Evolutionary conservation across 2,888 invertebrate genomes (phyloP), one percentile per base, ranked within the genome.

Genomic region (Dinocampus coccinellae): DNA sequence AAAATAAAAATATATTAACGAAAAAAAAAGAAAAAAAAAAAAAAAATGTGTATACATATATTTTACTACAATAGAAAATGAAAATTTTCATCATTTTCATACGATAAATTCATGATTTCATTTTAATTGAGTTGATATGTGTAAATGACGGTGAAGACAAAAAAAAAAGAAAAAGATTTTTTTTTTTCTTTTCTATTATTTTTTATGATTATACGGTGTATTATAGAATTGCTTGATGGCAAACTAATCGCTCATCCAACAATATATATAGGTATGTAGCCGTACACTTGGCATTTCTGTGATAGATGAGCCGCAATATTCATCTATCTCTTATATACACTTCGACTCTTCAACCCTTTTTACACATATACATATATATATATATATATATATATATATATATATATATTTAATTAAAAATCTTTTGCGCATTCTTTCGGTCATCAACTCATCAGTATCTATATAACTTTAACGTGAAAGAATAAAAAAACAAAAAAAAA

Each of bases 351-450:
- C 47, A 47, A 47, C 47, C 47, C 47, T 47, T 47, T 47, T 47
- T 47, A 47, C 47, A 47, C 47, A 16, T 16, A 47, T 16, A 16
- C 13, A 55, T 24, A 4, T 22, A 6, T 22, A 24, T 47, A 26
- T 58, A n/a, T 39, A 6, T 22, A 16, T 20, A 55, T 24, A 4
- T 22, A 6, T 22, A 24, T 47, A 26, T 58, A n/a, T 39, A 6
- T 22, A 24, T 47, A 26, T 58, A 29, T 39, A 57, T 57, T 61
- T 69, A 60, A 69, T 69, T 69, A 69, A 69, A 69, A 69, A 69
- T 69, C 69, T 60, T 52, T 20, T 47, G 58, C 77, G 77, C 77
- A 76, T 75, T 69, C 69, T 61, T 20, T 26, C 63, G 66, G 60
- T 57, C 52, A 57, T 69, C 29, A 68, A 65, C 69, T 13, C 69